Percentiles rank a stretch among this genome's conserved stretches.
Conservation (phyloP, 2,888 invertebrate species). For the Drosophila kanekoi region DNA sequence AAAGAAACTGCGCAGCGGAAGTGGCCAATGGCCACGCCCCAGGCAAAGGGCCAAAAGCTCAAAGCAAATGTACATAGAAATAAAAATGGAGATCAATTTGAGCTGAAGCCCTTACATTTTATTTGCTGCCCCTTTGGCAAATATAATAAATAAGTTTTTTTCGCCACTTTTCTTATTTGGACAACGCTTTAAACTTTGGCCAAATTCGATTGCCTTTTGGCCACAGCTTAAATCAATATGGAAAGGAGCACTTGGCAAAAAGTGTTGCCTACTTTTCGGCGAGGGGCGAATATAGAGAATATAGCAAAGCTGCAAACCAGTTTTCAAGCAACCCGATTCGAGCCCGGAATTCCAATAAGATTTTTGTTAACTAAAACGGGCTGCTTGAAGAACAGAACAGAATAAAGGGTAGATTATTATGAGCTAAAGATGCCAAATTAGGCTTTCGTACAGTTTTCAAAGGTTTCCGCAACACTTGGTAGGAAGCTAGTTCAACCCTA, state of each 20-base stretch:
- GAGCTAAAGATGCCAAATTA: too few species aligned
- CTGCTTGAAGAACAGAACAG: too few species aligned
- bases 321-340: too few species aligned
- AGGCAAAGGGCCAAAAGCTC: background rate
- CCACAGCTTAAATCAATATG: constrained; percentile 36
- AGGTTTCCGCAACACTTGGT: too few species aligned
- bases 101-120: constrained; percentile 24
- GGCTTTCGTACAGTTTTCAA: too few species aligned
- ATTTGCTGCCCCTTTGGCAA: constrained; percentile 53
- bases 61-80: constrained; percentile 2
- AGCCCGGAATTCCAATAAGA: too few species aligned
- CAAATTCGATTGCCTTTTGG: constrained; percentile 66
- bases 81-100: constrained; percentile 32
- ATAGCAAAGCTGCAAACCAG: too few species aligned
- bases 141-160: constrained; percentile 80
- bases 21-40: constrained; percentile 20
- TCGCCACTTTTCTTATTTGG: constrained; percentile 71
- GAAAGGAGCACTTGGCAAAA: constrained; percentile 21
- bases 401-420: too few species aligned
- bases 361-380: too few species aligned
- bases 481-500: too few species aligned
- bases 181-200: constrained; percentile 73
- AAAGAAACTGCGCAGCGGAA: constrained; percentile 64
- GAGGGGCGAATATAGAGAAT: background rate
- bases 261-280: constrained; percentile 23